phyloP scores from a whole-genome alignment of 2,888 invertebrate genomes.

The Entomobrya multifasciata region DNA sequence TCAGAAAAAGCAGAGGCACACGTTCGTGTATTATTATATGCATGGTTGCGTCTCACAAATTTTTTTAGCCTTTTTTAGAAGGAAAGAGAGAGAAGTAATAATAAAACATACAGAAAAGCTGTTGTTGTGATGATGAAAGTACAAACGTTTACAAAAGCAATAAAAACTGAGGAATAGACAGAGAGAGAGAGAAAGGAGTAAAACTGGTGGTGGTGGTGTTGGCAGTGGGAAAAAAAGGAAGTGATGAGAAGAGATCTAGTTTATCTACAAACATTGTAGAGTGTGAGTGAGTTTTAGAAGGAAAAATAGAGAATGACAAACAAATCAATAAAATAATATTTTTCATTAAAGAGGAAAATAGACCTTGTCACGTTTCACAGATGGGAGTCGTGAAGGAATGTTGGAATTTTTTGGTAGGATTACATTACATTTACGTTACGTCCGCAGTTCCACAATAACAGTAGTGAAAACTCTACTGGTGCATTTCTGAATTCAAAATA shows the following conservation, averaged over 20 bases:
- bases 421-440: too few species aligned
- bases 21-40: conserved; percentile 58
- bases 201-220: too few species aligned
- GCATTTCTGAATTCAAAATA: too few species aligned
- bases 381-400: conserved; percentile 68
- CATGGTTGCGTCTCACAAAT: conserved; percentile 46
- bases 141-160: conserved; percentile 62
- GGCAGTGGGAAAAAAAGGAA: too few species aligned
- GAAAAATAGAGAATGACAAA: conserved; percentile 65
- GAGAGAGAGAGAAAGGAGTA: conserved; percentile 36
- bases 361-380: conserved; percentile 72
- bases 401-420: conserved; percentile 28
- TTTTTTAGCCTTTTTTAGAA: conserved; percentile 22
- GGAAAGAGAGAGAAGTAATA: conserved; percentile 1
- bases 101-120: conserved; percentile 21
- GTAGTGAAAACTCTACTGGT: too few species aligned
- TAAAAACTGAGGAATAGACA: conserved; percentile 48
- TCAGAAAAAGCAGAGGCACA: conserved; percentile 21
- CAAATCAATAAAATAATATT: conserved; percentile 77
- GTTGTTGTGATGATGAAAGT: conserved; percentile 64
- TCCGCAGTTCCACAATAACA: too few species aligned
- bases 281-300: background rate
- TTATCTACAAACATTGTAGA: background rate
- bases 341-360: conserved; percentile 75
- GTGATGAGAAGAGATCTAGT: background rate